These are phyloP conservation scores for Acinonyx jubatus DNA, from an alignment of 2,113 vertebrate genomes.

Conservation along the genomic window DNA sequence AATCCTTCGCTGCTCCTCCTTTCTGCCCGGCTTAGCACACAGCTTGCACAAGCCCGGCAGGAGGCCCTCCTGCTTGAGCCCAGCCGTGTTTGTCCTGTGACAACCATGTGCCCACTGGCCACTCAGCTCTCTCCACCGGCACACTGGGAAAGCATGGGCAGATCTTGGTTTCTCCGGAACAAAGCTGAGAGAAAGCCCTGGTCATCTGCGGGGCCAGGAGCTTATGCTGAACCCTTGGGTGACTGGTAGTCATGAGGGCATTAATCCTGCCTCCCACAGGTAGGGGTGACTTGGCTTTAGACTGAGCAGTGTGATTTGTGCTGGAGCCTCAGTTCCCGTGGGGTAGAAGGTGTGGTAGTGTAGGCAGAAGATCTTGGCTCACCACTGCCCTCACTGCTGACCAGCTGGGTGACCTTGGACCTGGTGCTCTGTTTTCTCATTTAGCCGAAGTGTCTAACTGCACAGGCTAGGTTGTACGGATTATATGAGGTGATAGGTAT, in stretches of 20 bases:
- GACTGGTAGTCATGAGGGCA: background rate
- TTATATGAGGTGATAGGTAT: background rate
- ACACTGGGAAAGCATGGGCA: background rate
- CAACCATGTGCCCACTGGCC: background rate
- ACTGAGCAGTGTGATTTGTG: background rate
- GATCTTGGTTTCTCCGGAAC: background rate
- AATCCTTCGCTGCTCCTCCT: background rate
- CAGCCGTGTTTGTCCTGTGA: background rate
- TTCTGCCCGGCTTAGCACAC: background rate
- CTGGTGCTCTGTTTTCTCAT: background rate
- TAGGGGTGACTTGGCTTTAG: background rate
- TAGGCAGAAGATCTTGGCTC: background rate
- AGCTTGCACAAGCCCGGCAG: background rate
- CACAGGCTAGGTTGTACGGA: background rate
- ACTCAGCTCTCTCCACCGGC: background rate
- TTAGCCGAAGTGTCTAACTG: background rate
- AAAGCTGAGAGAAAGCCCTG: background rate
- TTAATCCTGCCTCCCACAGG: background rate
- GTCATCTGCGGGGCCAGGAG: background rate
- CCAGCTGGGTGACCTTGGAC: background rate
- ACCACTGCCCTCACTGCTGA: background rate
- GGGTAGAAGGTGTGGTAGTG: background rate
- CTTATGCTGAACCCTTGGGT: background rate
- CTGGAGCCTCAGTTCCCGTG: background rate
- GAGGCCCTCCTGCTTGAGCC: background rate